A percentile compares a stretch with the other conserved stretches of the same genome.
Evolutionary conservation across 92 coral and sea anemone species (phyloP).

Genomic region (Nematostella vectensis): DNA sequence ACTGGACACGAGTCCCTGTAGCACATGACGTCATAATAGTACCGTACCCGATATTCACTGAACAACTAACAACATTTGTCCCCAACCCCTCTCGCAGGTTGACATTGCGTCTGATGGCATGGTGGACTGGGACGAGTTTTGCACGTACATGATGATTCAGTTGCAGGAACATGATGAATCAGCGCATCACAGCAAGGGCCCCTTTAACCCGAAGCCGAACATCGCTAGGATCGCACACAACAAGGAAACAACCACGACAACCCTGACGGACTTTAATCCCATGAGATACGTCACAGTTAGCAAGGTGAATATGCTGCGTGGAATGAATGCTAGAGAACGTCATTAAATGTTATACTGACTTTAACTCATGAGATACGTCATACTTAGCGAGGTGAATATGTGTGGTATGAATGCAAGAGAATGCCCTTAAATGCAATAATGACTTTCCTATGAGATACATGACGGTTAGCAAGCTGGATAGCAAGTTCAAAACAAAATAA

Average conservation of each 20-base stretch:
- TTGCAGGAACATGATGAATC: slow-evolving; percentile 74
- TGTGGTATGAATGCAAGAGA: too few species aligned
- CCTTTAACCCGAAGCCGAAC: slow-evolving; percentile 65
- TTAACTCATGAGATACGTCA: background rate
- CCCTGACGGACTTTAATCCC: slow-evolving; percentile 76
- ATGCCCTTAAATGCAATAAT: too few species aligned
- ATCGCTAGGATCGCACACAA: slow-evolving; percentile 72
- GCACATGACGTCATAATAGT: too few species aligned
- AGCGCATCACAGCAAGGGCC: slow-evolving; percentile 25
- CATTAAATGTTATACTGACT: too few species aligned
- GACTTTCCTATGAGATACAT: too few species aligned
- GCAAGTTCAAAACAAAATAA: too few species aligned
- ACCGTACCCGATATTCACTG: too few species aligned
- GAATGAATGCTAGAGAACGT: too few species aligned
- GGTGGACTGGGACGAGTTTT: slow-evolving; percentile 98
- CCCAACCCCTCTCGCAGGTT: slow-evolving; percentile 29
- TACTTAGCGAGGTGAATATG: background rate
- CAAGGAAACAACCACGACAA: slow-evolving; percentile 82
- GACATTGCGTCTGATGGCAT: slow-evolving; percentile 93
- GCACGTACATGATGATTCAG: slow-evolving; percentile 85
- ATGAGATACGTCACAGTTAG: slow-evolving; percentile 88
- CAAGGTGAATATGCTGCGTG: slow-evolving; percentile 41
- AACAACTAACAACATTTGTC: too few species aligned
- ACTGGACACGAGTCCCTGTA: too few species aligned
- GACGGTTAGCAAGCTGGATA: too few species aligned